These are phyloP conservation scores for Drosophila ironensis DNA, from an alignment of 1,140 invertebrate genomes.

Conservation along the genomic window DNA sequence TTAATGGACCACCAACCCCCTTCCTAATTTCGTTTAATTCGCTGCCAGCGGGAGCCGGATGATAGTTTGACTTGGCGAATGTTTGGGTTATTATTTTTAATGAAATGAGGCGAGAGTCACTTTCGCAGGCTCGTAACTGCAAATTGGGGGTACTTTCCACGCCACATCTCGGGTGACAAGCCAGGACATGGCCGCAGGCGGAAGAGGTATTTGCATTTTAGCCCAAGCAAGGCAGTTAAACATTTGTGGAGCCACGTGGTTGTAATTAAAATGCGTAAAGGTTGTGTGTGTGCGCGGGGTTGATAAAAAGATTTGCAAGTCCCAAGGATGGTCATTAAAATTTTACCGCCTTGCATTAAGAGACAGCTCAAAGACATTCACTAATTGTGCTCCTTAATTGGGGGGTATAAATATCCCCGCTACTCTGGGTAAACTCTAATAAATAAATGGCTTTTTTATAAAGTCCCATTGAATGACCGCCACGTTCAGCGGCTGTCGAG, in stretches of 20 bases:
- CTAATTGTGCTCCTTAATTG: slow-evolving; percentile 8
- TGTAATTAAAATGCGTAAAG: slow-evolving; percentile 53
- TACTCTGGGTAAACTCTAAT: no score
- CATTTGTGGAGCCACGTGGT: slow-evolving; percentile 59
- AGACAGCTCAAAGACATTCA: neutral
- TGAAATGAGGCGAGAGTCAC: slow-evolving; percentile 47
- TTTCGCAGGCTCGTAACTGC: slow-evolving; percentile 57
- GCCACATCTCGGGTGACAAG: slow-evolving; percentile 30
- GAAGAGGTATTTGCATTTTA: slow-evolving; percentile 56
- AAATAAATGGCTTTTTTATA: no score
- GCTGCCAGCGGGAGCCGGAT: slow-evolving; percentile 42
- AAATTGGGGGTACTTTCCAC: slow-evolving; percentile 54
- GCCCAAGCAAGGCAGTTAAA: slow-evolving; percentile 38
- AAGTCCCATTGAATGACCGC: no score
- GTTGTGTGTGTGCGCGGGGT: slow-evolving; percentile 22
- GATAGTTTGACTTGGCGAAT: slow-evolving; percentile 52
- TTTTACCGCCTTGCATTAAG: slow-evolving; percentile 9
- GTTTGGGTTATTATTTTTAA: slow-evolving; percentile 65
- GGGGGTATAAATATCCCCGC: neutral
- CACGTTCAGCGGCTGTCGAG: slow-evolving; percentile 1
- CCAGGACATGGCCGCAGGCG: neutral
- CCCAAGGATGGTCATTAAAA: slow-evolving; percentile 34
- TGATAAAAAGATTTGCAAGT: slow-evolving; percentile 68
- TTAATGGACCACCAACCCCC: slow-evolving; percentile 41
- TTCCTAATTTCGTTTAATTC: slow-evolving; percentile 74